Evolutionary conservation across 2,797 vertebrate species (phyloP).

Genomic region (Gambelia wislizenii): DNA sequence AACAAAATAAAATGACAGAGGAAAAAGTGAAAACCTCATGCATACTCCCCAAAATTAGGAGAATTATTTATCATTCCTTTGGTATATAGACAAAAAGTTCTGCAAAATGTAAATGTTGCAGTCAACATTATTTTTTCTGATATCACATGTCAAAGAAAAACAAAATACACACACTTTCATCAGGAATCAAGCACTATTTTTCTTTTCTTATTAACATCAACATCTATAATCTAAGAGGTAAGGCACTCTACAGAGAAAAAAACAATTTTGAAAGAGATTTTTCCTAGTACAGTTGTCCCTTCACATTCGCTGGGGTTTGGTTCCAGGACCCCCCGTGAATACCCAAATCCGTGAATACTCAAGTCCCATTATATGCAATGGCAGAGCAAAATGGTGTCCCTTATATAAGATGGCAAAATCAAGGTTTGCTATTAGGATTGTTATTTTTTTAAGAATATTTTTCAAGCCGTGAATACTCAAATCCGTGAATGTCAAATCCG

Average conservation of each 20-base stretch:
- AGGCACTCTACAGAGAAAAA: constrained; percentile 74
- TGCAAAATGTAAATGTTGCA: constrained; percentile 42
- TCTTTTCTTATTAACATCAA: constrained; percentile 38
- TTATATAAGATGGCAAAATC: no score
- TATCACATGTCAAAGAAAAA: constrained; percentile 13
- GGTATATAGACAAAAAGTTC: constrained; percentile 12
- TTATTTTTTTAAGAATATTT: no score
- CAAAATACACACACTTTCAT: constrained; percentile 59
- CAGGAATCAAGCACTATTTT: constrained; percentile 60
- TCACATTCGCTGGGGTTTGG: no score
- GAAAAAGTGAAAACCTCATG: constrained; percentile 26
- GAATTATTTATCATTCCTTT: constrained; percentile 46
- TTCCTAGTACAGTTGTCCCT: no score
- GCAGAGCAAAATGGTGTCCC: no score
- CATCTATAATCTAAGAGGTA: constrained; percentile 72
- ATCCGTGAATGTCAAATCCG: no score
- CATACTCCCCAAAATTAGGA: constrained; percentile 17
- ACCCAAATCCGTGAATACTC: no score
- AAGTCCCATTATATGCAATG: no score
- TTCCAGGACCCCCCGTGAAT: no score
- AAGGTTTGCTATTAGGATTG: no score
- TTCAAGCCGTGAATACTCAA: no score
- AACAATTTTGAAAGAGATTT: constrained; percentile 72
- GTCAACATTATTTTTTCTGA: constrained; percentile 57
- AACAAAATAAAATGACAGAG: constrained; percentile 14